Percentiles rank a stretch among this genome's conserved stretches.
Conservation (phyloP, 2,113 vertebrate species). For the Myiozetetes cayanensis region DNA sequence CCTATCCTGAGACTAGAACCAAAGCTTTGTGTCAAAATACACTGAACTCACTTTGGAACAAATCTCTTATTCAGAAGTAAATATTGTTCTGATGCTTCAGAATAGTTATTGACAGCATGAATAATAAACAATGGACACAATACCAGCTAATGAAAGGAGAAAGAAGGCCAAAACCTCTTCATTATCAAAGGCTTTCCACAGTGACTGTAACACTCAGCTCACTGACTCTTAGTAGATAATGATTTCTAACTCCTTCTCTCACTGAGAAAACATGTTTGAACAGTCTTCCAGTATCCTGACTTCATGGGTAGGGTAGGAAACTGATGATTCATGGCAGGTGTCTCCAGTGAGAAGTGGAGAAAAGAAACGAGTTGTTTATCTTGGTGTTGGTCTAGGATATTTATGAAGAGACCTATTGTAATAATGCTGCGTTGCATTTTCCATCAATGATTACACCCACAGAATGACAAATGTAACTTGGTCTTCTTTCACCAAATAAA, state of each 20-base stretch:
- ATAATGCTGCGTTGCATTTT: background rate
- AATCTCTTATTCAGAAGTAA: background rate
- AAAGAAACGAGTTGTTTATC: background rate
- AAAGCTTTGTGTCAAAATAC: background rate
- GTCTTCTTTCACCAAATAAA: background rate
- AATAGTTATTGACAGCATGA: background rate
- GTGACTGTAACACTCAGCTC: background rate
- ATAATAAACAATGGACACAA: background rate
- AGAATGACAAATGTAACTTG: background rate
- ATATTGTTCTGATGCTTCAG: background rate
- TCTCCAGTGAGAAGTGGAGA: background rate
- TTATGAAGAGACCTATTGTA: background rate
- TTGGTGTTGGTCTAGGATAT: background rate
- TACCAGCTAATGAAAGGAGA: background rate
- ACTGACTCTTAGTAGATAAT: background rate
- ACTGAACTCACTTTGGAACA: background rate
- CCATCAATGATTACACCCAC: background rate
- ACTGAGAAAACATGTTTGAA: background rate
- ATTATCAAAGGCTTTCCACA: background rate
- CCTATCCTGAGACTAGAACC: background rate
- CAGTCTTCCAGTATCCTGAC: background rate
- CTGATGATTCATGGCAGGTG: background rate
- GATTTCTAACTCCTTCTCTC: background rate
- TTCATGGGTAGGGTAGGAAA: background rate
- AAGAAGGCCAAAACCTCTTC: background rate